phyloP scores from a whole-genome alignment of 2,797 vertebrate genomes.

The Okamejei kenojei region DNA sequence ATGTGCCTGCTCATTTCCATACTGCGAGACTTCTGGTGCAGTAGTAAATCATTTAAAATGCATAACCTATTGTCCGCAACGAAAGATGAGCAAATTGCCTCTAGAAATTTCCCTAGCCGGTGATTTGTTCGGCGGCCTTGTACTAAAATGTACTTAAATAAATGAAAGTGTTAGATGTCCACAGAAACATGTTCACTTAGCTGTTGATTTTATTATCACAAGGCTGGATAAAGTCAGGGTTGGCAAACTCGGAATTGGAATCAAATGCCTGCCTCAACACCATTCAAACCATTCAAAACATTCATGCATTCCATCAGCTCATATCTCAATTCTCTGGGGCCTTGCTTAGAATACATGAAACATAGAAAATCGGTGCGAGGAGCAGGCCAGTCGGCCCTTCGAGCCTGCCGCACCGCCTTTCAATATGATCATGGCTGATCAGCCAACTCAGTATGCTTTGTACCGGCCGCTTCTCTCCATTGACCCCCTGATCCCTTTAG shows the following conservation, averaged over 20 bases:
- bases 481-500: too few species aligned
- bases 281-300: neutral
- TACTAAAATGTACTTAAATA: neutral
- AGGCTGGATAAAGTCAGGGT: neutral
- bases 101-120: constrained; percentile 29
- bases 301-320: neutral
- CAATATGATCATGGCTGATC: too few species aligned
- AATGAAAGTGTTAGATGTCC: neutral
- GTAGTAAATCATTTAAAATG: constrained; percentile 9
- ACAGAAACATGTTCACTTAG: neutral
- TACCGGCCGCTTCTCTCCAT: too few species aligned
- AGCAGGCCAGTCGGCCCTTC: too few species aligned
- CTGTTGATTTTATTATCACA: neutral
- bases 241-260: neutral
- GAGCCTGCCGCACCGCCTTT: too few species aligned
- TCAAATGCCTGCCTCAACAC: neutral
- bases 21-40: neutral
- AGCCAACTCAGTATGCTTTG: too few species aligned
- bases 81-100: neutral
- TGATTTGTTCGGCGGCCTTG: neutral
- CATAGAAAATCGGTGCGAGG: too few species aligned
- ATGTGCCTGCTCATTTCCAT: neutral
- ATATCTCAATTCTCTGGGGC: neutral
- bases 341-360: too few species aligned
- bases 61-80: neutral